phyloP scores from a whole-genome alignment of 2,797 vertebrate species.

The Pseudopleuronectes americanus region DNA sequence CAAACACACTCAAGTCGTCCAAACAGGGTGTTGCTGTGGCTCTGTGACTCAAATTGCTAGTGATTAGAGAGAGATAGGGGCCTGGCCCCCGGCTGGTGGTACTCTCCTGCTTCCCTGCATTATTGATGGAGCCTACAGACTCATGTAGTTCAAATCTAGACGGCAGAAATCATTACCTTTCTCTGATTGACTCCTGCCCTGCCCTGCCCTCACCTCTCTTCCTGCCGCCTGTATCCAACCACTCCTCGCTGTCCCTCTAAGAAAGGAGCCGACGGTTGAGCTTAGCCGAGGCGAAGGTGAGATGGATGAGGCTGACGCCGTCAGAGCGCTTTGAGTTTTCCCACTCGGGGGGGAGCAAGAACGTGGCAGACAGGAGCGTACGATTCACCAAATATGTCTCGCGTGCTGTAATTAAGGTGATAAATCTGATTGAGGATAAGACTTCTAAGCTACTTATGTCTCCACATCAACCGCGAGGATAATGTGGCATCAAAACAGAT shows the following conservation, averaged over 20 bases:
- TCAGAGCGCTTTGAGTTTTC: conserved; percentile 48
- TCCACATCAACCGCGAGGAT: conserved; percentile 55
- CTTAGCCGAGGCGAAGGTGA: conserved; percentile 39
- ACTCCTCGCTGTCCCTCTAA: background rate
- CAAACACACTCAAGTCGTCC: conserved; percentile 30
- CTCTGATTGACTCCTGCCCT: conserved; percentile 32
- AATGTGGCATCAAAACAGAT: conserved; percentile 55
- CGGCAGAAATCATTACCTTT: conserved; percentile 64
- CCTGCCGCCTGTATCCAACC: conserved; percentile 2
- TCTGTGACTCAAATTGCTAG: conserved; percentile 69
- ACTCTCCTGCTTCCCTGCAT: conserved; percentile 60
- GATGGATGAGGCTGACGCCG: conserved; percentile 45
- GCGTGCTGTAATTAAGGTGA: conserved; percentile 73
- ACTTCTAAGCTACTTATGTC: conserved; percentile 70
- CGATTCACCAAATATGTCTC: conserved; percentile 49
- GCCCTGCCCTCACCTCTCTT: conserved; percentile 1
- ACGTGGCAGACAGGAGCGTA: conserved; percentile 35
- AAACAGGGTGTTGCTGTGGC: conserved; percentile 18
- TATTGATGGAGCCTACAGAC: conserved; percentile 65
- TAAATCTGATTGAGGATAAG: conserved; percentile 75
- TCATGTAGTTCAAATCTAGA: conserved; percentile 62
- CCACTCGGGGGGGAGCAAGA: conserved; percentile 54
- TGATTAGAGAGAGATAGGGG: conserved; percentile 61
- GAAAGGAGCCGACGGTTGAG: conserved; percentile 4
- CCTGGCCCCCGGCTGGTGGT: conserved; percentile 25